A percentile compares a stretch with the other conserved stretches of the same genome.
phyloP scores from a whole-genome alignment of 2,113 vertebrate species.

The Marmota flaviventris region DNA sequence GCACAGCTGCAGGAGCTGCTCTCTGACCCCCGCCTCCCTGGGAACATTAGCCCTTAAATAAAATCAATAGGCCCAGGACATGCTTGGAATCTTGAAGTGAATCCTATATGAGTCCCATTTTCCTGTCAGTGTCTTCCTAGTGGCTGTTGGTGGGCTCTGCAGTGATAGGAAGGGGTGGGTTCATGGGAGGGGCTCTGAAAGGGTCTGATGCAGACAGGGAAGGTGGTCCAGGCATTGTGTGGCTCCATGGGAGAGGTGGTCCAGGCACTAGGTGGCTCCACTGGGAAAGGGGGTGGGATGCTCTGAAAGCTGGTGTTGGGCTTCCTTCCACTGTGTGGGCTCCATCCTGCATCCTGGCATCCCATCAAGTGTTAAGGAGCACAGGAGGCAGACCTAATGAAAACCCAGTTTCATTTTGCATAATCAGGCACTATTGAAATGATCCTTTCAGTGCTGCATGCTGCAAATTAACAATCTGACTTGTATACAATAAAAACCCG shows the following conservation, averaged over 20 bases:
- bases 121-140: background rate
- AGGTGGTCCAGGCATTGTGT: background rate
- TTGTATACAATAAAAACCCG: conserved; percentile 78
- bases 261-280: background rate
- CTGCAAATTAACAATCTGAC: conserved; percentile 84
- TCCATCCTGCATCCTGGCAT: background rate
- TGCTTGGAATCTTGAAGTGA: conserved; percentile 11
- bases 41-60: conserved; percentile 50
- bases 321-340: background rate
- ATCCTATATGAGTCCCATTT: background rate
- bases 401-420: conserved; percentile 74
- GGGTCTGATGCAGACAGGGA: background rate
- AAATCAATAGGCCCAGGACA: conserved; percentile 61
- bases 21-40: background rate
- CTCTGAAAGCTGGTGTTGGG: background rate
- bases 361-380: conserved; percentile 62
- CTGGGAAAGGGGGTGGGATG: background rate
- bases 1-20: background rate
- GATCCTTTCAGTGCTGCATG: conserved; percentile 66
- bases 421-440: conserved; percentile 77
- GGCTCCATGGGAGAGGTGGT: background rate
- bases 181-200: background rate
- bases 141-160: background rate
- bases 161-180: no score
- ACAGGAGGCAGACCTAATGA: conserved; percentile 75